A percentile compares a stretch with the other conserved stretches of the same genome.
Evolutionary conservation across 2,113 vertebrate species (phyloP).

Genomic region (Lampris incognitus): DNA sequence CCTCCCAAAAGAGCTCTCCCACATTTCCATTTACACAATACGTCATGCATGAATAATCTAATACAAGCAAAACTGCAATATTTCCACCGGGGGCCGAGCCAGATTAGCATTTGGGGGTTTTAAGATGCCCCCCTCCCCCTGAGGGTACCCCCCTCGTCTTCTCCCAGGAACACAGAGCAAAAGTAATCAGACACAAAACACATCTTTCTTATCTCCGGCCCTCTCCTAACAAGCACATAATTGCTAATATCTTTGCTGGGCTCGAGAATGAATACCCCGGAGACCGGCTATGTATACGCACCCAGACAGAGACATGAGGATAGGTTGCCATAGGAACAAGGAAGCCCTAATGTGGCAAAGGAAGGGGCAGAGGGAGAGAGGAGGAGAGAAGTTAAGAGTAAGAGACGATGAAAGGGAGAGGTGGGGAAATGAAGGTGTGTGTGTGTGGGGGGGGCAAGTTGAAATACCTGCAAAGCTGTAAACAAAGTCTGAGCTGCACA

Average conservation of each 20-base stretch:
- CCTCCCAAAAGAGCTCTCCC: slow-evolving; percentile 70
- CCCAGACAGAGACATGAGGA: slow-evolving; percentile 70
- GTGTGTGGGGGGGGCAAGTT: slow-evolving; percentile 11
- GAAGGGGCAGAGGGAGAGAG: slow-evolving; percentile 40
- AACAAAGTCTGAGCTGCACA: slow-evolving; percentile 32
- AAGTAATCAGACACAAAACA: slow-evolving; percentile 76
- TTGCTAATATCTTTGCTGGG: slow-evolving; percentile 82
- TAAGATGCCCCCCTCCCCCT: slow-evolving; percentile 21
- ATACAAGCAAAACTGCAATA: slow-evolving; percentile 69
- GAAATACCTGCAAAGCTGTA: slow-evolving; percentile 25
- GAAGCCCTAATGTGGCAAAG: slow-evolving; percentile 61
- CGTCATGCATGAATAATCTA: slow-evolving; percentile 75
- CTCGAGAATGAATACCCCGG: slow-evolving; percentile 69
- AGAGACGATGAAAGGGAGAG: not conserved
- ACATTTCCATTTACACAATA: slow-evolving; percentile 70
- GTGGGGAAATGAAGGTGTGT: not conserved
- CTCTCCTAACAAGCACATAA: slow-evolving; percentile 82
- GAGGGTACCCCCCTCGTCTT: slow-evolving; percentile 53
- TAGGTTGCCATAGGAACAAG: slow-evolving; percentile 79
- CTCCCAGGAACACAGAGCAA: slow-evolving; percentile 68
- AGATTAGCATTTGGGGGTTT: slow-evolving; percentile 49
- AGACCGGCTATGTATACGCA: slow-evolving; percentile 77
- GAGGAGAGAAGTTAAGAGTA: slow-evolving; percentile 4
- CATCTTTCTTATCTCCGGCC: slow-evolving; percentile 78
- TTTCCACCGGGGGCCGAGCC: slow-evolving; percentile 53